phyloP scores from a whole-genome alignment of 2,888 invertebrate species.

The Drosophila mayaguana region DNA sequence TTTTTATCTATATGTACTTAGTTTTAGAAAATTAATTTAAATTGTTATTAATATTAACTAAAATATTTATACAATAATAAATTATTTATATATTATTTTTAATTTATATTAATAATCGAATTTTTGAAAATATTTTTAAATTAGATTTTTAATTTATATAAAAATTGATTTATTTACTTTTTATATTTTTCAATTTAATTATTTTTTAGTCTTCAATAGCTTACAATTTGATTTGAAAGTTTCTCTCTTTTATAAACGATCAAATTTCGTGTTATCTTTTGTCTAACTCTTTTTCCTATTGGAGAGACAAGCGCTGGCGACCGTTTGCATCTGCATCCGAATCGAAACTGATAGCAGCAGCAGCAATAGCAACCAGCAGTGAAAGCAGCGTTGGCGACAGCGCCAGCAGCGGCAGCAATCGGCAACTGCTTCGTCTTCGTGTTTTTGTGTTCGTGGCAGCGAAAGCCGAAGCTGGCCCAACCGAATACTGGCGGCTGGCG shows the following conservation, averaged over 20 bases:
- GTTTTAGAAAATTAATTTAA: too few species aligned
- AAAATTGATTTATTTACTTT: neutral
- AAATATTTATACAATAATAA: too few species aligned
- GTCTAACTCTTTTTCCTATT: neutral
- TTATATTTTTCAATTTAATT: neutral
- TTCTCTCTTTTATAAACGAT: constrained; percentile 28
- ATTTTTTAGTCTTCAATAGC: neutral
- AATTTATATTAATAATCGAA: too few species aligned
- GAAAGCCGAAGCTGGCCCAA: constrained; percentile 3
- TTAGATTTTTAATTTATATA: neutral
- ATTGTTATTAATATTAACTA: too few species aligned
- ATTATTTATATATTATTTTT: too few species aligned
- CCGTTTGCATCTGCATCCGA: constrained; percentile 81
- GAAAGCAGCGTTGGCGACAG: constrained; percentile 48
- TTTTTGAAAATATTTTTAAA: too few species aligned
- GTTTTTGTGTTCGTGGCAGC: constrained; percentile 6
- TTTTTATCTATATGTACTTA: too few species aligned
- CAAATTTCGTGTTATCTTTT: constrained; percentile 17
- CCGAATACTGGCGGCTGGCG: constrained; percentile 12
- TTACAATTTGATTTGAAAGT: neutral
- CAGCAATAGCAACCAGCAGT: constrained; percentile 50
- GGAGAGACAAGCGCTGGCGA: constrained; percentile 58
- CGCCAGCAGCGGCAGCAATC: constrained; percentile 27
- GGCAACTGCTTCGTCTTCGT: constrained; percentile 11
- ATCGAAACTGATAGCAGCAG: constrained; percentile 79